Evolutionary conservation across 2,888 invertebrate species (phyloP).

Genomic region (Lithodes maja): DNA sequence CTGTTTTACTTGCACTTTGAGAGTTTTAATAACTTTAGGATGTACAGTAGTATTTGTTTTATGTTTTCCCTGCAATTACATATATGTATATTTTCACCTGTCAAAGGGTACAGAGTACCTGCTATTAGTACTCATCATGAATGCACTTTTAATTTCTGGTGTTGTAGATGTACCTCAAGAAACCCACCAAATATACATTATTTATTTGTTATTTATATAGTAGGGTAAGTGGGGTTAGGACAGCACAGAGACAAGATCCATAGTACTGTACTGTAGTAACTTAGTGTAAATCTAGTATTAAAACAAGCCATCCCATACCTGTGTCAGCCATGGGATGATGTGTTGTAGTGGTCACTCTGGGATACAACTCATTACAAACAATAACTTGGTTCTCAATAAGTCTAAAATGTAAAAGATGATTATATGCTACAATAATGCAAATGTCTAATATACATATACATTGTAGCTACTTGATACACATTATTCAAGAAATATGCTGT

Average conservation of each 20-base stretch:
- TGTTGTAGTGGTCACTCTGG: slow-evolving; percentile 45
- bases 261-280: slow-evolving; percentile 51
- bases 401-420: not conserved
- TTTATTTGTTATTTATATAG: slow-evolving; percentile 65
- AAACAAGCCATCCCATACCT: slow-evolving; percentile 58
- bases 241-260: slow-evolving; percentile 62
- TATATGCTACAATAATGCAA: not conserved
- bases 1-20: slow-evolving; percentile 33
- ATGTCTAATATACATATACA: slow-evolving; percentile 29
- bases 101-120: slow-evolving; percentile 32
- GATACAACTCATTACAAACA: slow-evolving; percentile 36
- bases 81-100: slow-evolving; percentile 21
- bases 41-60: slow-evolving; percentile 10
- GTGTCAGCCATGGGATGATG: slow-evolving; percentile 33
- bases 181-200: slow-evolving; percentile 60
- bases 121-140: slow-evolving; percentile 41
- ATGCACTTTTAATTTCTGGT: slow-evolving; percentile 43
- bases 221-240: slow-evolving; percentile 68
- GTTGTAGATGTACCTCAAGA: slow-evolving; percentile 64
- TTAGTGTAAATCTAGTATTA: slow-evolving; percentile 62
- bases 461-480: not conserved
- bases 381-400: slow-evolving; percentile 15
- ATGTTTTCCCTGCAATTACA: slow-evolving; percentile 8
- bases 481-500: not conserved
- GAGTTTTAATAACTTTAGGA: slow-evolving; percentile 14